phyloP scores from a whole-genome alignment of 2,113 vertebrate genomes.

The Ascaphus truei region DNA sequence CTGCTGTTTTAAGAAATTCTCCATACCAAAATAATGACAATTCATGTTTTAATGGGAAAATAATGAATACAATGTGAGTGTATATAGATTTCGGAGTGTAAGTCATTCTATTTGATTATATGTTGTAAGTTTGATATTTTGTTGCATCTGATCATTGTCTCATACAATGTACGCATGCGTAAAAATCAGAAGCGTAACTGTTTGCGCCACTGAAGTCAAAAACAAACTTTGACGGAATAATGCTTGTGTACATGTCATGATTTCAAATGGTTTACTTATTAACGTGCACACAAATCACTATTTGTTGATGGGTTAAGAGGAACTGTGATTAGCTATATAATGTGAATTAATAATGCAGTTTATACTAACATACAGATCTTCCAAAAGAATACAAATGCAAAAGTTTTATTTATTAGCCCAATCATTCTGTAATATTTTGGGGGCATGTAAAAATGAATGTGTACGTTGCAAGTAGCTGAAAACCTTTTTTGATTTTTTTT shows the following conservation, averaged over 20 bases:
- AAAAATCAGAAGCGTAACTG: not conserved
- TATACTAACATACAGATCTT: not conserved
- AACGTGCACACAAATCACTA: not conserved
- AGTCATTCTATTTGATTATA: constrained; percentile 1
- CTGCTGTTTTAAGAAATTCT: constrained; percentile 6
- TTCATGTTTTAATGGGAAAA: not conserved
- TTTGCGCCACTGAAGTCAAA: not conserved
- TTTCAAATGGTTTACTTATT: not conserved
- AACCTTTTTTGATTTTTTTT: no score
- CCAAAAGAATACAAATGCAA: no score
- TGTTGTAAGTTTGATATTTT: constrained; percentile 1
- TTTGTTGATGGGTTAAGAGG: not conserved
- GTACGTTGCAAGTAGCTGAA: no score
- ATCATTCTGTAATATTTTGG: no score
- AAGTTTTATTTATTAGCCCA: no score
- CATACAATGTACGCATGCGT: not conserved
- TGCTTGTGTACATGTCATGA: constrained; percentile 1
- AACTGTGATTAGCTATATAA: not conserved
- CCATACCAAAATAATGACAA: constrained; percentile 12
- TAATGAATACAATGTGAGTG: not conserved
- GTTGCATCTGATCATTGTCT: constrained; percentile 6
- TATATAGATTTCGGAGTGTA: constrained; percentile 16
- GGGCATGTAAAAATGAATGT: no score
- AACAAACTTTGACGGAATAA: not conserved
- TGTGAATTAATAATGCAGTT: not conserved